A percentile compares a stretch with the other conserved stretches of the same genome.
phyloP scores from a whole-genome alignment of 2,888 invertebrate genomes.

The Synanthedon andrenaeformis region DNA sequence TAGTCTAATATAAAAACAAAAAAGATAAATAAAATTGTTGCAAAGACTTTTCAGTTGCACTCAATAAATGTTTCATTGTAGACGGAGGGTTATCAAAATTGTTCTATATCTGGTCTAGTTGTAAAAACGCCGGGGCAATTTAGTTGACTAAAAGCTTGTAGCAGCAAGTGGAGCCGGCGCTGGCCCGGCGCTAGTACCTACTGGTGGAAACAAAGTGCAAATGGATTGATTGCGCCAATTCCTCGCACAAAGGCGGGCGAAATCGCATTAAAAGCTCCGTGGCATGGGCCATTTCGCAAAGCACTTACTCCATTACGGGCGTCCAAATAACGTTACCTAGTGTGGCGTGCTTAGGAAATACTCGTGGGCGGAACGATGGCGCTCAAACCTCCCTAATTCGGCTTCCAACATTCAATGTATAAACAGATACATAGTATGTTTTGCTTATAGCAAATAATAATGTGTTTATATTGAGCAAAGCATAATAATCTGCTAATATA shows the following conservation, averaged over 20 bases:
- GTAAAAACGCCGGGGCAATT: conserved; percentile 21
- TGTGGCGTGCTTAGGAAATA: conserved; percentile 35
- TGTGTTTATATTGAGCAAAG: too few species aligned
- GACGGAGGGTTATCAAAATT: background rate
- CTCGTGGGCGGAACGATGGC: conserved; percentile 2
- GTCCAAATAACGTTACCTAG: conserved; percentile 65
- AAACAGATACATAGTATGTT: background rate
- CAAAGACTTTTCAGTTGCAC: too few species aligned
- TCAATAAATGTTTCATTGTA: too few species aligned
- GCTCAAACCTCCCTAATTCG: conserved; percentile 3
- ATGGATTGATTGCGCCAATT: conserved; percentile 72
- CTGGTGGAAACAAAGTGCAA: conserved; percentile 71
- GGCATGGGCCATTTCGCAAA: conserved; percentile 62
- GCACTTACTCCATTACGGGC: conserved; percentile 66
- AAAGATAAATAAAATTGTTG: too few species aligned
- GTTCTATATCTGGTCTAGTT: background rate
- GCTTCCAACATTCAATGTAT: background rate
- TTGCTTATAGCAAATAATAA: too few species aligned
- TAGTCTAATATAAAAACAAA: too few species aligned
- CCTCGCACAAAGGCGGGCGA: conserved; percentile 61
- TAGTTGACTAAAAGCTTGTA: conserved; percentile 48
- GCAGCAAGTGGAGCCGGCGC: conserved; percentile 14
- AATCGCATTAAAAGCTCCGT: conserved; percentile 70
- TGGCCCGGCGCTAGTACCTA: conserved; percentile 18
- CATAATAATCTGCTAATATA: too few species aligned